These are phyloP conservation scores for Clupea harengus DNA, from an alignment of 2,113 vertebrate species.

Conservation along the genomic window DNA sequence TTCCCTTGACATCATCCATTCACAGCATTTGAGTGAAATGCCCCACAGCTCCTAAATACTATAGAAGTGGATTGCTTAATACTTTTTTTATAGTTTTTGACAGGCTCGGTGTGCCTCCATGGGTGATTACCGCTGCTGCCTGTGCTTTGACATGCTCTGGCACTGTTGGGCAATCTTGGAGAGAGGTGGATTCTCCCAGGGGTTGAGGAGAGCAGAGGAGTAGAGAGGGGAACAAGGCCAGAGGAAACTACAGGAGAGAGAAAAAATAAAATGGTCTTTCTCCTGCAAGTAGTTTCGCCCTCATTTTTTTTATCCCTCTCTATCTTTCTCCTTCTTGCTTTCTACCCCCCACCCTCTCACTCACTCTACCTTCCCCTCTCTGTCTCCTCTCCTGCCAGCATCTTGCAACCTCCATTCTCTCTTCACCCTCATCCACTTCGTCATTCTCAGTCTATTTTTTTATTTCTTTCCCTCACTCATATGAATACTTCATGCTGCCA, in stretches of 20 bases:
- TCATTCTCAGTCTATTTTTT: not conserved
- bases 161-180: slow-evolving; percentile 53
- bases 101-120: slow-evolving; percentile 19
- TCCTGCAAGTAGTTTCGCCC: not conserved
- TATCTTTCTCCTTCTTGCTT: not conserved
- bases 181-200: slow-evolving; percentile 46
- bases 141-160: slow-evolving; percentile 45
- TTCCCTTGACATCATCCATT: slow-evolving; percentile 9
- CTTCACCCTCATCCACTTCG: not conserved
- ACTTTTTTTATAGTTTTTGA: not conserved
- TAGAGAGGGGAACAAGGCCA: not conserved
- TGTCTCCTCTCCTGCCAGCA: not conserved
- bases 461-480: not conserved
- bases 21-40: not conserved
- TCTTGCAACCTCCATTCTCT: not conserved
- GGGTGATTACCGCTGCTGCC: slow-evolving; percentile 32
- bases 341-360: not conserved
- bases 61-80: not conserved
- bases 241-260: not conserved
- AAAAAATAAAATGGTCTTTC: not conserved
- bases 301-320: not conserved
- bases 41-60: slow-evolving; percentile 4
- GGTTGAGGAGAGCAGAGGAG: slow-evolving; percentile 26
- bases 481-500: not conserved
- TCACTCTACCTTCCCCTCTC: not conserved